Conservation (phyloP, 2,888 invertebrate species). For the Maniola hyperantus region DNA sequence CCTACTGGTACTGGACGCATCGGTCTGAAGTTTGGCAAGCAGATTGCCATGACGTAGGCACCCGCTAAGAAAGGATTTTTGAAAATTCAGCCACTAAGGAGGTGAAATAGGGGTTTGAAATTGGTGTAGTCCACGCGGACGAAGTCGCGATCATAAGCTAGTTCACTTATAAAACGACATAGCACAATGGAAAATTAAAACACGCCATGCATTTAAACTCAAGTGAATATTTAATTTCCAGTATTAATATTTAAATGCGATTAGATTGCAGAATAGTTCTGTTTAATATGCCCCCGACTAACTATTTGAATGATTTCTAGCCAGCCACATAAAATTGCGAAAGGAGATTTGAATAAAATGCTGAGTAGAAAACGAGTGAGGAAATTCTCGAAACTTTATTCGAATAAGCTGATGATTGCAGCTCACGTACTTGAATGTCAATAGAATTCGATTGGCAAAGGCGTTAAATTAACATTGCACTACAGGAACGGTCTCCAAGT, state of each 20-base stretch:
- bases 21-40: no score
- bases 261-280: slow-evolving; percentile 17
- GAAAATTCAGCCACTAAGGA: no score
- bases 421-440: slow-evolving; percentile 28
- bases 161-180: not conserved
- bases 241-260: slow-evolving; percentile 13
- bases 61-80: no score
- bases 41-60: no score
- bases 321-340: slow-evolving; percentile 25
- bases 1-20: no score
- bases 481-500: slow-evolving; percentile 18
- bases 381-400: slow-evolving; percentile 30
- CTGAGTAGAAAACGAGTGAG: slow-evolving; percentile 29
- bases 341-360: slow-evolving; percentile 30
- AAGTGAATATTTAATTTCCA: slow-evolving; percentile 7
- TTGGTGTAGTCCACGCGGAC: no score
- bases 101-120: no score
- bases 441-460: slow-evolving; percentile 28
- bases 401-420: slow-evolving; percentile 29
- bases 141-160: no score
- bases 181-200: slow-evolving; percentile 7
- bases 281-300: slow-evolving; percentile 22
- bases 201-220: not conserved
- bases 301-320: slow-evolving; percentile 28
- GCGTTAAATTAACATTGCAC: slow-evolving; percentile 27